These are phyloP conservation scores for Anas georgica DNA, from an alignment of 2,797 vertebrate species.

Conservation along the genomic window DNA sequence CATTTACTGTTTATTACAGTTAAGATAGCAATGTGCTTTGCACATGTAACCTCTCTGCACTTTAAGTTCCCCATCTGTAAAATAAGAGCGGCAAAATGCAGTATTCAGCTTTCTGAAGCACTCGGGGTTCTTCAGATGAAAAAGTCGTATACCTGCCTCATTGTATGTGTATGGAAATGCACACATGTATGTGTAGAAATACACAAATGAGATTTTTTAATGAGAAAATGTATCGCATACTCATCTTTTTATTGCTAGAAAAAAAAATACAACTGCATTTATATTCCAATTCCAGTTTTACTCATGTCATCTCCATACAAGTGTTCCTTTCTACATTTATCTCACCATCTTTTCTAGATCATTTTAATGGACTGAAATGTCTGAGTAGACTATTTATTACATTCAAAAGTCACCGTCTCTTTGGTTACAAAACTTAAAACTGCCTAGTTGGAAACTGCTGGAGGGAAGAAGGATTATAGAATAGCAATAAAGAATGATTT, in stretches of 20 bases:
- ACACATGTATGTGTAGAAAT: not conserved
- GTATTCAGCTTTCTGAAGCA: not conserved
- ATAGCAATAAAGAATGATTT: slow-evolving; percentile 3
- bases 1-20: slow-evolving; percentile 35
- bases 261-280: not conserved
- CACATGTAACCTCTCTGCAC: slow-evolving; percentile 55
- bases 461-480: not conserved
- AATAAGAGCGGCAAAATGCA: not conserved
- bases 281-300: not conserved
- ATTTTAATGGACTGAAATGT: not conserved
- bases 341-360: not conserved
- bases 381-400: slow-evolving; percentile 20
- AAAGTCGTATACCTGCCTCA: not conserved
- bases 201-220: not conserved
- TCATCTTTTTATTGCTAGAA: not conserved
- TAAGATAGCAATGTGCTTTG: slow-evolving; percentile 48
- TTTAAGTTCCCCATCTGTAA: slow-evolving; percentile 28
- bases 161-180: not conserved
- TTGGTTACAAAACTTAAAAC: slow-evolving; percentile 24
- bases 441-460: not conserved
- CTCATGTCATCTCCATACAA: not conserved
- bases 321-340: not conserved
- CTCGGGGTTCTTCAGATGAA: not conserved
- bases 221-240: not conserved
- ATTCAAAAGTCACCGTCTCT: slow-evolving; percentile 13